Evolutionary conservation across 2,888 invertebrate species (phyloP).

Genomic region (Lordiphosa fenestrarum): DNA sequence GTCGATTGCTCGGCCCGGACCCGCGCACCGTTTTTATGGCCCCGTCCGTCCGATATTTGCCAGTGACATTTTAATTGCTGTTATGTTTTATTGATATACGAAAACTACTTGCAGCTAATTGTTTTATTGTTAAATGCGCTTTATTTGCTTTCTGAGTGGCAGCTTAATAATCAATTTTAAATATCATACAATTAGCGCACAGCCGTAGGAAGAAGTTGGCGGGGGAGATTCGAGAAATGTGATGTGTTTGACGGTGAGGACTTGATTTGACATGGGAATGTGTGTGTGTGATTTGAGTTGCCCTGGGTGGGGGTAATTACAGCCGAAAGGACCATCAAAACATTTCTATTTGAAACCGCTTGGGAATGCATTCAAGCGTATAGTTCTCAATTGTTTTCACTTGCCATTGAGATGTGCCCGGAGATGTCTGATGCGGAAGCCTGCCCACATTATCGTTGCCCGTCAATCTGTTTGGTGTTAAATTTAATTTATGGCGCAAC

Average conservation of each 20-base stretch:
- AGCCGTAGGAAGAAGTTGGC: slow-evolving; percentile 63
- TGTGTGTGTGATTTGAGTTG: too few species aligned
- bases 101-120: slow-evolving; percentile 68
- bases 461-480: slow-evolving; percentile 63
- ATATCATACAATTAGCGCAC: slow-evolving; percentile 66
- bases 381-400: slow-evolving; percentile 52
- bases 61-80: slow-evolving; percentile 73
- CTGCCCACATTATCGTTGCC: slow-evolving; percentile 47
- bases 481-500: slow-evolving; percentile 73
- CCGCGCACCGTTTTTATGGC: too few species aligned
- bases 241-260: too few species aligned
- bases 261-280: too few species aligned
- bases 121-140: slow-evolving; percentile 71
- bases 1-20: too few species aligned
- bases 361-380: slow-evolving; percentile 63
- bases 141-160: slow-evolving; percentile 62
- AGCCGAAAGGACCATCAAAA: slow-evolving; percentile 18
- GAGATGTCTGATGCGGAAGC: slow-evolving; percentile 21
- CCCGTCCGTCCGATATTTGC: slow-evolving; percentile 42
- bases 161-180: slow-evolving; percentile 70
- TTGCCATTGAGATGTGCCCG: slow-evolving; percentile 66
- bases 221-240: not conserved
- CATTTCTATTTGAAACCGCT: slow-evolving; percentile 10
- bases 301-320: slow-evolving; percentile 1
- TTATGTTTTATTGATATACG: slow-evolving; percentile 74